Conservation (phyloP, 2,888 invertebrate genomes). For the Lycaena phlaeas region DNA sequence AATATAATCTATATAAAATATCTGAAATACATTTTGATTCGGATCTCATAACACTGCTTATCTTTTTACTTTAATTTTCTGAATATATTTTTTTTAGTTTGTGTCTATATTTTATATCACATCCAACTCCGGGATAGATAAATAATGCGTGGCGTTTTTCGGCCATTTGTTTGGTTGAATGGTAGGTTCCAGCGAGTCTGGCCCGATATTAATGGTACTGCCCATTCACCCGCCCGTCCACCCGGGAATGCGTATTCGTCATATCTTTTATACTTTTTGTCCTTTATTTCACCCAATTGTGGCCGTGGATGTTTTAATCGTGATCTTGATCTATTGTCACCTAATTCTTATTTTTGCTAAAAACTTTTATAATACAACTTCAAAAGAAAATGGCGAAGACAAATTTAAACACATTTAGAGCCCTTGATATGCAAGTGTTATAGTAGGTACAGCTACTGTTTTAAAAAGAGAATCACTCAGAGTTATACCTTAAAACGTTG, state of each 20-base stretch:
- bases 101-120: background rate
- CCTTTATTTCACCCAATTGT: slow-evolving; percentile 13
- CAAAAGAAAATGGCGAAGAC: too few relatives aligned
- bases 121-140: slow-evolving; percentile 42
- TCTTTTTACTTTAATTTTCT: too few relatives aligned
- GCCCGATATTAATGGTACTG: slow-evolving; percentile 40
- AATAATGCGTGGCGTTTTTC: slow-evolving; percentile 53
- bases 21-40: too few relatives aligned
- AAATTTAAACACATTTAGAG: too few relatives aligned
- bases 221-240: slow-evolving; percentile 32
- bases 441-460: too few relatives aligned
- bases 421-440: too few relatives aligned
- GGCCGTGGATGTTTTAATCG: slow-evolving; percentile 7
- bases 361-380: too few relatives aligned
- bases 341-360: background rate
- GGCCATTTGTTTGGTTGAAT: slow-evolving; percentile 46
- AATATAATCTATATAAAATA: too few relatives aligned
- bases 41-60: too few relatives aligned
- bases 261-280: slow-evolving; percentile 22
- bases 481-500: too few relatives aligned
- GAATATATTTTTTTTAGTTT: too few relatives aligned
- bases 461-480: too few relatives aligned
- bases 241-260: slow-evolving; percentile 31
- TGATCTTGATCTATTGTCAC: background rate
- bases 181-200: slow-evolving; percentile 60